Evolutionary conservation across 2,113 vertebrate genomes (phyloP).

Genomic region (Thalassoma bifasciatum): DNA sequence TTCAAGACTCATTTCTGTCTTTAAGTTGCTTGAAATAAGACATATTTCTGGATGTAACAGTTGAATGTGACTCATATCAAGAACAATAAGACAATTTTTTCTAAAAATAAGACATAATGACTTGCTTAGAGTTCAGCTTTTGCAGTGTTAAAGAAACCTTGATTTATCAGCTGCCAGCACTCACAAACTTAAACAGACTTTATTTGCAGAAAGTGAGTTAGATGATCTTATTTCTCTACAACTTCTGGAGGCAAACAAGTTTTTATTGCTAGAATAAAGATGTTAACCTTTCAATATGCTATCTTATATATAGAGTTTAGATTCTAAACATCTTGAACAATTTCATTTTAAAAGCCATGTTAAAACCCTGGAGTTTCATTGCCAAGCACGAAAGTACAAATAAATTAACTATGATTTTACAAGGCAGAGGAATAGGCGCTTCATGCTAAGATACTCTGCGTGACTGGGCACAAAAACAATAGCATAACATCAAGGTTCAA

Average conservation of each 20-base stretch:
- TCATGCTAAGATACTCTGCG: background rate
- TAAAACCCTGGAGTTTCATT: background rate
- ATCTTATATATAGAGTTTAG: background rate
- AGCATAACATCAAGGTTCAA: slow-evolving; percentile 5
- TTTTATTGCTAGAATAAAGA: no score
- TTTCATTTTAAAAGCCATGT: background rate
- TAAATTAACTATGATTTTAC: slow-evolving; percentile 6
- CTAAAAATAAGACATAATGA: no score
- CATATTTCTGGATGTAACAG: no score
- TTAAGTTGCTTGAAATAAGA: no score
- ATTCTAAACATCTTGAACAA: background rate
- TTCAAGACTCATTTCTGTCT: no score
- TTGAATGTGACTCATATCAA: no score
- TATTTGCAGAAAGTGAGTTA: background rate
- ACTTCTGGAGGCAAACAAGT: background rate
- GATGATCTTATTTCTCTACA: background rate
- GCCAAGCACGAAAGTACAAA: slow-evolving; percentile 2
- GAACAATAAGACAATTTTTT: no score
- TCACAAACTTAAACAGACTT: background rate
- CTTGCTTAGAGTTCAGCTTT: no score
- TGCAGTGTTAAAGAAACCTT: no score
- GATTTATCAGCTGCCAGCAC: background rate
- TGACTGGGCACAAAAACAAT: slow-evolving; percentile 13
- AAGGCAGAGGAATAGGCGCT: background rate
- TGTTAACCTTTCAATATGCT: background rate